Percentiles rank a stretch among this genome's conserved stretches.
phyloP scores from a whole-genome alignment of 2,888 invertebrate species.

The Volucella bombylans region DNA sequence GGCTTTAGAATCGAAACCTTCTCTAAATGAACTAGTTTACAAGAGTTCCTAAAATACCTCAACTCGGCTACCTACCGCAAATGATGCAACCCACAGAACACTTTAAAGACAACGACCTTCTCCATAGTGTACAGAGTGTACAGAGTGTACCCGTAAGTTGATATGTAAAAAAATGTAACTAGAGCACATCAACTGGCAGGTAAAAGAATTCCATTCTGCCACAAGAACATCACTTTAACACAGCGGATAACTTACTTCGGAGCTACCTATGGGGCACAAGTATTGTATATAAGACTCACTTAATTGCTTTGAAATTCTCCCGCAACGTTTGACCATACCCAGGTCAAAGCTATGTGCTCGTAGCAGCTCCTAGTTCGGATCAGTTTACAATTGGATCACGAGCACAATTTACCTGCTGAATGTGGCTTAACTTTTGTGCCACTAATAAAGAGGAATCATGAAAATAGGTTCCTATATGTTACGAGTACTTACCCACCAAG shows the following conservation, averaged over 20 bases:
- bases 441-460: slow-evolving; percentile 41
- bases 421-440: slow-evolving; percentile 6
- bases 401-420: slow-evolving; percentile 17
- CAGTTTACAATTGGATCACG: slow-evolving; percentile 41
- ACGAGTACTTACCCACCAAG: slow-evolving; percentile 38
- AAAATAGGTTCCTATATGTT: slow-evolving; percentile 8
- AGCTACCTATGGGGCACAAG: slow-evolving; percentile 43
- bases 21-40: no score
- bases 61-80: no score
- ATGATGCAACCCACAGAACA: neutral
- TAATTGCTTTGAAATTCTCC: slow-evolving; percentile 40
- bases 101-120: slow-evolving; percentile 51
- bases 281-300: slow-evolving; percentile 19
- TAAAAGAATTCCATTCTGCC: slow-evolving; percentile 40
- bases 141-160: slow-evolving; percentile 4
- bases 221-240: slow-evolving; percentile 26
- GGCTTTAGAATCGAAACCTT: no score
- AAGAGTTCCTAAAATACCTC: no score
- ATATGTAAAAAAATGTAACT: slow-evolving; percentile 35
- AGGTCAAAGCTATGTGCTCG: slow-evolving; percentile 4
- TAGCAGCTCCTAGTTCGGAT: slow-evolving; percentile 28
- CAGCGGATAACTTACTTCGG: slow-evolving; percentile 15
- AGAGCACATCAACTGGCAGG: slow-evolving; percentile 48
- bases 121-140: slow-evolving; percentile 42
- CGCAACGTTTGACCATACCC: slow-evolving; percentile 24